A percentile compares a stretch with the other conserved stretches of the same genome.
Evolutionary conservation across 1,140 invertebrate species (phyloP).

Genomic region (Aphelinus certus): DNA sequence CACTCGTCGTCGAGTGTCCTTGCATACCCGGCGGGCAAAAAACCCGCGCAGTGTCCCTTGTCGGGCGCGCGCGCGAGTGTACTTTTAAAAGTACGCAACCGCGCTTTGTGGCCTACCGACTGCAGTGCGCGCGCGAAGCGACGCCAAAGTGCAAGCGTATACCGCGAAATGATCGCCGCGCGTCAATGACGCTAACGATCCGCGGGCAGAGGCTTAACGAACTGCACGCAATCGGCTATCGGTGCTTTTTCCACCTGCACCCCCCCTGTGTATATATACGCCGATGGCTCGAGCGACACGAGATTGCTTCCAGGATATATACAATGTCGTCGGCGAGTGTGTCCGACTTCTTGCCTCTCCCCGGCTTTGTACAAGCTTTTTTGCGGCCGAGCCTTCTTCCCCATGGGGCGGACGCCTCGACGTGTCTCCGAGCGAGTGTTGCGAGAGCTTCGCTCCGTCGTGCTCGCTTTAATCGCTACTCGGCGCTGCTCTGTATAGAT

Average conservation of each 20-base stretch:
- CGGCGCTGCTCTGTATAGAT: not conserved
- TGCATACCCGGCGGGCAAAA: not conserved
- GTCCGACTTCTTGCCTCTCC: too few relatives aligned
- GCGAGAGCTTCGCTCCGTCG: too few relatives aligned
- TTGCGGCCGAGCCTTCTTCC: too few relatives aligned
- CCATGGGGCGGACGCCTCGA: too few relatives aligned
- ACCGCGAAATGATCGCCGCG: not conserved
- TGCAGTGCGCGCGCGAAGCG: not conserved
- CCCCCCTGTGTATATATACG: too few relatives aligned
- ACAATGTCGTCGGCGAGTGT: too few relatives aligned
- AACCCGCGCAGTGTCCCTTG: not conserved
- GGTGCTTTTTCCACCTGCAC: too few relatives aligned
- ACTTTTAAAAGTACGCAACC: not conserved
- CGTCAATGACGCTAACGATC: not conserved
- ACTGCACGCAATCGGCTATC: not conserved
- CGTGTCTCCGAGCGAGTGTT: too few relatives aligned
- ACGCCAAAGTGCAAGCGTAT: not conserved
- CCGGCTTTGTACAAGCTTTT: too few relatives aligned
- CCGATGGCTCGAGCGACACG: too few relatives aligned
- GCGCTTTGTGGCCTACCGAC: not conserved
- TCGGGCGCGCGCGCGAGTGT: not conserved
- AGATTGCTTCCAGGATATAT: too few relatives aligned
- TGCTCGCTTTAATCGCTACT: too few relatives aligned
- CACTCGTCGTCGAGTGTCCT: not conserved
- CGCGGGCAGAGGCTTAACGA: not conserved